Evolutionary conservation across 2,113 vertebrate species (phyloP).

Genomic region (Eurypyga helias): DNA sequence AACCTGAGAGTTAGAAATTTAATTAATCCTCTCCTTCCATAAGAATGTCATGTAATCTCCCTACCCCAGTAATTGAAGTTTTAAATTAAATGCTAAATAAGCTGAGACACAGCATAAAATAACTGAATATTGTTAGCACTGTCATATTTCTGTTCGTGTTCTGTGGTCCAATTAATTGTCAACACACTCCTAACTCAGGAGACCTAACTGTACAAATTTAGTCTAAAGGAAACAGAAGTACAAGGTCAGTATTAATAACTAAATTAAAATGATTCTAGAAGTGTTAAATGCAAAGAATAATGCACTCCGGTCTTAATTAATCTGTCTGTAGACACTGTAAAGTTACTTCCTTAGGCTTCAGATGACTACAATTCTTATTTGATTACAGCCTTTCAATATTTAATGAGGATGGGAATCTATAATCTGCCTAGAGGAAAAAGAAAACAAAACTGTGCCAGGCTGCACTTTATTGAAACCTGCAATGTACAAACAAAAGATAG

Average conservation of each 20-base stretch:
- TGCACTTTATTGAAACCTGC: constrained; percentile 50
- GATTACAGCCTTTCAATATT: constrained; percentile 43
- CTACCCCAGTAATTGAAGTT: not conserved
- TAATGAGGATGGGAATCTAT: constrained; percentile 56
- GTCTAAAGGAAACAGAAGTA: not conserved
- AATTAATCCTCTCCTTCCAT: not conserved
- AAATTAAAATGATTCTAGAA: constrained; percentile 5
- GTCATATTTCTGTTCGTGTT: not conserved
- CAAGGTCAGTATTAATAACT: not conserved
- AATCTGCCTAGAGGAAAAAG: constrained; percentile 49
- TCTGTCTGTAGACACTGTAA: not conserved
- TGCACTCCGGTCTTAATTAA: constrained; percentile 10
- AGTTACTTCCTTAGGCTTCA: constrained; percentile 44
- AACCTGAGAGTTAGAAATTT: not conserved
- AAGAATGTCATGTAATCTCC: not conserved
- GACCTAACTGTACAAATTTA: not conserved
- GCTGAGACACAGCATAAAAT: not conserved
- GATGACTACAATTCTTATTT: constrained; percentile 40
- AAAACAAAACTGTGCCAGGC: not conserved
- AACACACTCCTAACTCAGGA: not conserved
- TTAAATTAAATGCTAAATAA: not conserved
- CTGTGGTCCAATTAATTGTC: not conserved
- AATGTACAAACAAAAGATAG: constrained; percentile 63
- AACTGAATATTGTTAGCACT: not conserved
- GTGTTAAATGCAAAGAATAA: constrained; percentile 11